Base-by-base conservation (phyloP, 2,113 vertebrate species). In the Psettodes erumei region DNA sequence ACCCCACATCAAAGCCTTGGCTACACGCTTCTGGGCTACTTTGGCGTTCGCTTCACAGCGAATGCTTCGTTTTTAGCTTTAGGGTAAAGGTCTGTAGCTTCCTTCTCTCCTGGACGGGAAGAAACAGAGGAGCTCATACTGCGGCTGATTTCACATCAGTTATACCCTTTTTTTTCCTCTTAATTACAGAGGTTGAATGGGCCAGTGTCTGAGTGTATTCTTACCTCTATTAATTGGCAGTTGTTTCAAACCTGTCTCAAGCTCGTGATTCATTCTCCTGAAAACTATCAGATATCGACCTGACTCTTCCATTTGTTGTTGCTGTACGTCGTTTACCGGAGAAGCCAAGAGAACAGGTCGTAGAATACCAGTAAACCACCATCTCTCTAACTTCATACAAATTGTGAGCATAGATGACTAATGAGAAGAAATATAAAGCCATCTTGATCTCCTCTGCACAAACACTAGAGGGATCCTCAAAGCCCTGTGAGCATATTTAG, bases 1-100 rank as follows among this genome's bases (percentile, higher is more conserved):
- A 91, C 81, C 64, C 56, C 71, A 89, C 88, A 88, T 94, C 89
- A 94, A 93, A 93, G 89, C 80, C 60, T 79, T 68, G 82, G 86
- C 83, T 74, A 62, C 42, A 77, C 42, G 71, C 54, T 83, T 81
- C 82, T 27, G 40, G 72, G 71, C 60, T 42, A 66, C 75, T 82
- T 77, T 78, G 35, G 61, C 55, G 42, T 80, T 73, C 28, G 19
- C 50, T 66, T 69, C 79, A 62, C 10, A 32, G 27, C 19, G 7
- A 79, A 53, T 25, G 48, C 40, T 63, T 4, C 30, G 18, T 80
- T 66, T 81, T 66, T 18, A 37, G 37, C 60, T 21, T 21, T 2
- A 42, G 63, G 63, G 55, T 54, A 55, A 45, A 50, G 12, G 28
- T 43, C 63, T 62, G 30, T 70, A 81, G 69, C 47, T n/a, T 40